These are phyloP conservation scores for Cairina moschata DNA, from an alignment of 2,113 vertebrate genomes.

Conservation along the genomic window DNA sequence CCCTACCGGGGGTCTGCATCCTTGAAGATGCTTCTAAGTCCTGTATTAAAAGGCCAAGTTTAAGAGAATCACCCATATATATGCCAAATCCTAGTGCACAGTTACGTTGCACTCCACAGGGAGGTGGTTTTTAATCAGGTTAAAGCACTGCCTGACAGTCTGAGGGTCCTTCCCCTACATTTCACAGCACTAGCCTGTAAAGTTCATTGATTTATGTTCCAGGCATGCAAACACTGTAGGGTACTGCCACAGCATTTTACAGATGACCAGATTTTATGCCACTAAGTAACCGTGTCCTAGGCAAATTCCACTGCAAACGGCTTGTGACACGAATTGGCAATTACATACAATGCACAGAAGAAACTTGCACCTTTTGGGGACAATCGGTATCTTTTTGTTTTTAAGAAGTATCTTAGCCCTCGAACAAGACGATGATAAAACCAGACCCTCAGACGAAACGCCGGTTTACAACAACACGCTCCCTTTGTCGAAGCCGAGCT, in stretches of 20 bases:
- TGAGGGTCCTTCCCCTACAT: accelerated
- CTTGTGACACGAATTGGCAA: background rate
- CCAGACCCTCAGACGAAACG: background rate
- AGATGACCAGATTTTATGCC: background rate
- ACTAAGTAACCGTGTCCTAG: background rate
- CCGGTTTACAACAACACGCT: background rate
- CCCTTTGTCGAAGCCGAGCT: background rate
- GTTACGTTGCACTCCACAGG: background rate
- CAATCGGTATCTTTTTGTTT: background rate
- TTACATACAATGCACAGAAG: background rate
- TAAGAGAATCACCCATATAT: background rate
- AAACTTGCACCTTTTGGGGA: background rate
- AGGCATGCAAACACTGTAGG: background rate
- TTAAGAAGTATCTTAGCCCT: accelerated
- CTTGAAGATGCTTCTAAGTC: background rate
- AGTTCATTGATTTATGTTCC: background rate
- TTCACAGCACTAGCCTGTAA: background rate
- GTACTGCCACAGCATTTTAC: background rate
- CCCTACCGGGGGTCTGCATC: accelerated
- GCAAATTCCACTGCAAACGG: background rate
- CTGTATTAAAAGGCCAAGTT: background rate
- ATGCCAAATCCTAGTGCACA: accelerated
- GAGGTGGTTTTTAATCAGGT: background rate
- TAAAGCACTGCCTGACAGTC: accelerated
- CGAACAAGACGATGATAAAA: background rate